Percentiles rank a stretch among this genome's conserved stretches.
phyloP scores from a whole-genome alignment of 2,888 invertebrate genomes.

The Trichopria drosophilae region DNA sequence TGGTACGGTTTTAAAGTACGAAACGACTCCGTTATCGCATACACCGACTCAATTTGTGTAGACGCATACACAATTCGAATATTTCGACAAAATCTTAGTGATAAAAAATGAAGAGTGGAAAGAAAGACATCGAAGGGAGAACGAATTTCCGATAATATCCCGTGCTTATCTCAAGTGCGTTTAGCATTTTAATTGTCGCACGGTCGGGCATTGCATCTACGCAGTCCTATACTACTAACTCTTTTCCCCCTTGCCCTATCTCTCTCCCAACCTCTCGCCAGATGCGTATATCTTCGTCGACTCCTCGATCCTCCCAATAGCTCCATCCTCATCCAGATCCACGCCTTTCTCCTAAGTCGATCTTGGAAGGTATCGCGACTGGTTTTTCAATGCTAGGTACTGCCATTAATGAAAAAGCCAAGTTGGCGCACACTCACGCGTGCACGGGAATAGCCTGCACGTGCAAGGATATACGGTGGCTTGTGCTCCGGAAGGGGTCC shows the following conservation, averaged over 20 bases:
- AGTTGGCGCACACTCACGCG: conserved; percentile 42
- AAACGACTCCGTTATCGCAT: too few relatives aligned
- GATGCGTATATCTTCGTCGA: conserved; percentile 6
- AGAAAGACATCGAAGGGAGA: conserved; percentile 6
- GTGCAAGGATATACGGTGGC: conserved; percentile 1
- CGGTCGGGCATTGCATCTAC: conserved; percentile 26
- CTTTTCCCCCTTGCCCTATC: conserved; percentile 3
- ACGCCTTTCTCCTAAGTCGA: too few relatives aligned
- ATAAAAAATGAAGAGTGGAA: too few relatives aligned
- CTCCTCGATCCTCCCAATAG: not conserved
- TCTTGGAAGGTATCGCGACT: conserved; percentile 40
- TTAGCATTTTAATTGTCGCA: conserved; percentile 51
- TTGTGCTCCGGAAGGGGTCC: too few relatives aligned
- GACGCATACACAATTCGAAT: too few relatives aligned
- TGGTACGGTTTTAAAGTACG: too few relatives aligned
- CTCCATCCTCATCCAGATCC: too few relatives aligned
- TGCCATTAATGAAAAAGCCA: conserved; percentile 54
- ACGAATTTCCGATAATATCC: conserved; percentile 24
- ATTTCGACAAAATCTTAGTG: too few relatives aligned
- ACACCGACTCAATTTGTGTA: too few relatives aligned
- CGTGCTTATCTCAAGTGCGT: conserved; percentile 40
- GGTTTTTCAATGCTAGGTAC: conserved; percentile 46
- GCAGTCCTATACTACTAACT: conserved; percentile 1
- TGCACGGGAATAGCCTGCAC: not conserved
- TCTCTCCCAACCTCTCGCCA: conserved; percentile 4